Base-by-base conservation (phyloP, 2,797 vertebrate genomes). In the Clarias platycephalus region DNA sequence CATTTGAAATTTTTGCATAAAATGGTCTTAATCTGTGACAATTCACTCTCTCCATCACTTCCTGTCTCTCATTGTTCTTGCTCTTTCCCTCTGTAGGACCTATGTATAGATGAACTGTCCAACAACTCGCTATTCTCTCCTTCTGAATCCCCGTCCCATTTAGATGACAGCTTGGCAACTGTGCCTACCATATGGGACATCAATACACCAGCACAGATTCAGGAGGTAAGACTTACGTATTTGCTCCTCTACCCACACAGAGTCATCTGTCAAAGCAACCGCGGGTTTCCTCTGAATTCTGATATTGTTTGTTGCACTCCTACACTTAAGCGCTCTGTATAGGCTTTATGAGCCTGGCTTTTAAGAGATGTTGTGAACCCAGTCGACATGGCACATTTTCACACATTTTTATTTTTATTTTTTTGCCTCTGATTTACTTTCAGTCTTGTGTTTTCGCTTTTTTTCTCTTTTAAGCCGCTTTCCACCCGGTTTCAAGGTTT, bases 151-250 rank as follows among this genome's bases (percentile, higher is more conserved):
- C 94, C 98, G 86, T 97, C 97, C 0, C 98, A 98, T 26, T 94
- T 93, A 0, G 97, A 97, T 0, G 96, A 97, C 85, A 95, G 93
- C 88, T 93, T 97, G 92, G 94, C 86, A 90, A 91, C 95, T 0
- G 96, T 98, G 89, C 97, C 96, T 87, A 98, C 97, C 2, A 87
- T 99, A 85, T 98, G 97, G 97, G 98, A 99, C 8, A 85, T 98
- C 88, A 97, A 88, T 93, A 96, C 95, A 0, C 91, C 96, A 3
- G 91, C 96, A 90, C 94, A 95, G 74, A 94, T 89, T 94, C 96
- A 94, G 31, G 88, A 93, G 86, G 88, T 89, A 44, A 87, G 70
- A n/a, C 53, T 58, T 94, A 0, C 78, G 74, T 26, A n/a, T 20
- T 57, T 85, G 78, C 12, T 87, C 81, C 84, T 67, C 66, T 74